Conservation (phyloP, 2,113 vertebrate species). For the Mus spicilegus region DNA sequence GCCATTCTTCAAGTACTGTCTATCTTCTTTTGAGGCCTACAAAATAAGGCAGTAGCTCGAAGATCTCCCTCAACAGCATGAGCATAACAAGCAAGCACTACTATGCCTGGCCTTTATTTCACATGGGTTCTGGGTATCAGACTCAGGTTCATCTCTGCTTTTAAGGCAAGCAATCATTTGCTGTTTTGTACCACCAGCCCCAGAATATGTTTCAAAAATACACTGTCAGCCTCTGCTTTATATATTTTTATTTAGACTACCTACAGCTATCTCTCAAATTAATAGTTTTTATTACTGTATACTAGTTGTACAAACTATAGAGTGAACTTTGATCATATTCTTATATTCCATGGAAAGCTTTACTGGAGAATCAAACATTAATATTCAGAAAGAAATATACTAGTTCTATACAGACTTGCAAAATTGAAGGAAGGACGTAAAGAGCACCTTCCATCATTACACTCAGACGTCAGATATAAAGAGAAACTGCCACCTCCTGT, state of each 20-base stretch:
- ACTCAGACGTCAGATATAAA: constrained; percentile 10
- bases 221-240: neutral
- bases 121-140: neutral
- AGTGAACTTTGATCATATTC: neutral
- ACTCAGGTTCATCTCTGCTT: neutral
- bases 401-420: constrained; percentile 29
- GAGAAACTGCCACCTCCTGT: neutral
- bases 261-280: neutral
- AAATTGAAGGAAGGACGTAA: neutral
- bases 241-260: neutral
- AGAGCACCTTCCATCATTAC: neutral
- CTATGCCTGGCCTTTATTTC: neutral
- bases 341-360: neutral
- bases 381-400: constrained; percentile 28
- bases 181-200: neutral
- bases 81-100: neutral
- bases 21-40: neutral
- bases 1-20: neutral
- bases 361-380: neutral
- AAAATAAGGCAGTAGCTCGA: neutral
- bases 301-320: neutral
- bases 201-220: neutral
- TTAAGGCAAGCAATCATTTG: neutral
- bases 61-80: neutral
- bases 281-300: neutral